A percentile compares a stretch with the other conserved stretches of the same genome.
Conservation (phyloP, 2,797 vertebrate genomes). For the Ptychadena robeensis region DNA sequence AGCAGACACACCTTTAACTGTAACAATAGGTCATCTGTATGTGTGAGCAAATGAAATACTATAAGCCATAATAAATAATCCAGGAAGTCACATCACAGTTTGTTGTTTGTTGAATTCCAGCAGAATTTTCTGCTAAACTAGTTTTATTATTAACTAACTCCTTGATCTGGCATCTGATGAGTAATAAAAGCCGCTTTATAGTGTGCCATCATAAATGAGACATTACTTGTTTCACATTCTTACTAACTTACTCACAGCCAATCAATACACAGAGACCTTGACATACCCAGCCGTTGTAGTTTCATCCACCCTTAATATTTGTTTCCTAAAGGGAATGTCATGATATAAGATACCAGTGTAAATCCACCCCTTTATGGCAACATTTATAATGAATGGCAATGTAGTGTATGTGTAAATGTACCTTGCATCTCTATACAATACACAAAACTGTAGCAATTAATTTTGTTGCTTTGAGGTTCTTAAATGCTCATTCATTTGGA, state of each 20-base stretch:
- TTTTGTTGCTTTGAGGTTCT: too few species aligned
- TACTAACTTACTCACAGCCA: conserved; percentile 4
- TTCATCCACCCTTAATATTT: not conserved
- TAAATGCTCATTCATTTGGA: too few species aligned
- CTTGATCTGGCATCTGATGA: conserved; percentile 20
- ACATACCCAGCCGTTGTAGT: not conserved
- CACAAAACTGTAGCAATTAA: too few species aligned
- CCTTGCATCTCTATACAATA: too few species aligned
- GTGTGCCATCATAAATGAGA: conserved; percentile 38
- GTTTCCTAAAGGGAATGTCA: not conserved
- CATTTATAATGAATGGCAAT: too few species aligned
- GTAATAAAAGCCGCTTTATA: conserved; percentile 24
- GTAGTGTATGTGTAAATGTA: too few species aligned
- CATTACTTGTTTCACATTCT: conserved; percentile 19
- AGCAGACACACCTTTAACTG: not conserved
- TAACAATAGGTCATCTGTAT: not conserved
- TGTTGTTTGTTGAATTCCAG: conserved; percentile 12
- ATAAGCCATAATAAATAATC: conserved; percentile 14
- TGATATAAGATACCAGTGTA: too few species aligned
- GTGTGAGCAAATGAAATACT: not conserved
- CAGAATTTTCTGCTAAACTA: conserved; percentile 9
- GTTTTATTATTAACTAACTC: conserved; percentile 38
- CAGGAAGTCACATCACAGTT: not conserved
- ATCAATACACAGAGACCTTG: conserved; percentile 14
- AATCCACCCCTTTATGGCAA: too few species aligned